Conservation (phyloP, 1,140 invertebrate species). For the Coelopa frigida region DNA sequence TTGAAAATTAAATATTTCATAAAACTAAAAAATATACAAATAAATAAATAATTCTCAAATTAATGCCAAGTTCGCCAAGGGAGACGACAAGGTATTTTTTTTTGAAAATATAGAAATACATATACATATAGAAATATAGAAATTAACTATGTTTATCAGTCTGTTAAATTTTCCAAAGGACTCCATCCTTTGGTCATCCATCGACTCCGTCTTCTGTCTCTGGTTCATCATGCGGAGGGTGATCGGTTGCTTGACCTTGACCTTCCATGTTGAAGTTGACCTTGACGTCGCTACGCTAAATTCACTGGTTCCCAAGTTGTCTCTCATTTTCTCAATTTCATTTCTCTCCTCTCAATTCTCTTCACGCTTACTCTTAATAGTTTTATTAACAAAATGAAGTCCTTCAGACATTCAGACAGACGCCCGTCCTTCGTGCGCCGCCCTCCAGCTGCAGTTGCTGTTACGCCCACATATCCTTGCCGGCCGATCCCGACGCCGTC, state of each 20-base stretch:
- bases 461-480: slow-evolving; percentile 21
- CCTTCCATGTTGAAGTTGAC: not conserved
- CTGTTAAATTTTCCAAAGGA: slow-evolving; percentile 14
- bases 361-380: not conserved
- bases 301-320: slow-evolving; percentile 36
- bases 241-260: slow-evolving; percentile 2
- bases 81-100: no score
- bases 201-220: slow-evolving; percentile 3
- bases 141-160: slow-evolving; percentile 16
- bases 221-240: not conserved
- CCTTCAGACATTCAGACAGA: slow-evolving; percentile 6
- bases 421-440: slow-evolving; percentile 1
- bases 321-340: slow-evolving; percentile 12
- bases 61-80: no score
- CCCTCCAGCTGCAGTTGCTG: slow-evolving; percentile 13
- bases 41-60: no score
- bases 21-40: no score
- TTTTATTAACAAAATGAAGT: not conserved
- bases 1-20: no score
- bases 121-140: no score
- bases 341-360: not conserved
- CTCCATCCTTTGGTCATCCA: slow-evolving; percentile 1
- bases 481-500: not conserved
- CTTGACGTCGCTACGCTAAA: slow-evolving; percentile 18
- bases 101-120: no score